phyloP scores from a whole-genome alignment of 2,113 vertebrate species.

The Odontesthes bonariensis region DNA sequence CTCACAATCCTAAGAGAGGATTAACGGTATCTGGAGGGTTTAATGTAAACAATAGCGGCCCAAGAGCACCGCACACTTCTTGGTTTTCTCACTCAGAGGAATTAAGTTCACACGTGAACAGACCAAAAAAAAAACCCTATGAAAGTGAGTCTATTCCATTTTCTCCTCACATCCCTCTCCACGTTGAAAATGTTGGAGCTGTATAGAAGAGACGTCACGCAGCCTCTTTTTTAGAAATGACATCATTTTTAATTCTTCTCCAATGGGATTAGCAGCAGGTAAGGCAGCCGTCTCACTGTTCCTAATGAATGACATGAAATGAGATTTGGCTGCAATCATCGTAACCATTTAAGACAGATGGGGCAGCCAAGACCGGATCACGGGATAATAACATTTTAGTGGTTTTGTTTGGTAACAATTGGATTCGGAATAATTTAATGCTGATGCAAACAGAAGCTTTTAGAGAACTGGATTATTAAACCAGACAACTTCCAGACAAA shows the following conservation, averaged over 20 bases:
- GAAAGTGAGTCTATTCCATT: slow-evolving; percentile 5
- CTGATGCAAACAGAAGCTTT: slow-evolving; percentile 43
- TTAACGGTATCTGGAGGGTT: slow-evolving; percentile 44
- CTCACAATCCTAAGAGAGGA: slow-evolving; percentile 32
- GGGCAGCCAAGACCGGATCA: slow-evolving; percentile 56
- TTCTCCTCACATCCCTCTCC: neutral
- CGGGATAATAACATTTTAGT: slow-evolving; percentile 48
- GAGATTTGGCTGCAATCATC: slow-evolving; percentile 66
- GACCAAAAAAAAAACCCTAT: slow-evolving; percentile 24
- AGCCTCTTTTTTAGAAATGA: slow-evolving; percentile 37
- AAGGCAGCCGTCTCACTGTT: slow-evolving; percentile 42
- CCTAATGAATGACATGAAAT: slow-evolving; percentile 69
- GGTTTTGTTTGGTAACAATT: slow-evolving; percentile 66
- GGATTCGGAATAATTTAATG: slow-evolving; percentile 61
- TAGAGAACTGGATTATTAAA: slow-evolving; percentile 20
- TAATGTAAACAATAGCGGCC: slow-evolving; percentile 50
- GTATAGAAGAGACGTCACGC: slow-evolving; percentile 10
- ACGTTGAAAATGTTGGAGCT: neutral
- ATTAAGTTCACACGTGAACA: slow-evolving; percentile 20
- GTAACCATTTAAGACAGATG: slow-evolving; percentile 46
- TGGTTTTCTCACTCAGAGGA: slow-evolving; percentile 38
- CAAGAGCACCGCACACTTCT: slow-evolving; percentile 36
- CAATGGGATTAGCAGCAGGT: slow-evolving; percentile 71
- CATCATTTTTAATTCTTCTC: slow-evolving; percentile 57
- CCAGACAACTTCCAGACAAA: slow-evolving; percentile 12